A percentile compares a stretch with the other conserved stretches of the same genome.
These are phyloP conservation scores for Drosophila sturtevanti DNA, from an alignment of 1,140 invertebrate species.

Conservation along the genomic window DNA sequence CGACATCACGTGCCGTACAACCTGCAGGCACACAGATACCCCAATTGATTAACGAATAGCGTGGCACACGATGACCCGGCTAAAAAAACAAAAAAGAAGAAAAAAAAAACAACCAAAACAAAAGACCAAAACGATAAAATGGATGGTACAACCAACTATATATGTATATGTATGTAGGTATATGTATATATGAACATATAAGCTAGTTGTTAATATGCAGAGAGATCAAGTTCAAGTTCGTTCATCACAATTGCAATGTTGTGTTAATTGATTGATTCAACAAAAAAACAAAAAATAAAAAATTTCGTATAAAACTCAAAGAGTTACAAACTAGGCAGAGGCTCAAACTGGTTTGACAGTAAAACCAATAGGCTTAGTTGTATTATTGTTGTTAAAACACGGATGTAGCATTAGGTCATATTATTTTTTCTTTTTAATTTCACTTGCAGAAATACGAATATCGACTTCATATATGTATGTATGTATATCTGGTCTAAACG, in stretches of 20 bases:
- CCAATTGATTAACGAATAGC: constrained; percentile 86
- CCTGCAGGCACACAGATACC: constrained; percentile 86
- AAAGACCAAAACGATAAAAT: neutral
- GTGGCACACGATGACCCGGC: constrained; percentile 87
- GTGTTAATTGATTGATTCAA: neutral
- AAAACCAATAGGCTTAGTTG: no score
- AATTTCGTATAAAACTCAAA: no score
- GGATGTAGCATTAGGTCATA: no score
- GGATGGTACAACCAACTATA: no score
- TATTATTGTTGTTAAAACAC: no score
- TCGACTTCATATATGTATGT: no score
- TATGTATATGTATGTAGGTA: no score
- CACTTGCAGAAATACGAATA: no score
- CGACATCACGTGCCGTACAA: constrained; percentile 85
- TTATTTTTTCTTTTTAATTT: no score
- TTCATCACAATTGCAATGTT: neutral
- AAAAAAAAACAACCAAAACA: neutral
- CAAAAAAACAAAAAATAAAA: neutral
- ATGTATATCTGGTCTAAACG: neutral
- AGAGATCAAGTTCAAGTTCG: neutral
- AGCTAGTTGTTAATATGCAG: neutral
- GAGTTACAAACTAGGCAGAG: no score
- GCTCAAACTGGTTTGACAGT: no score
- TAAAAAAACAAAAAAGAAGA: constrained; percentile 50
- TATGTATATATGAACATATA: no score